Evolutionary conservation across 1,140 invertebrate species (phyloP), one percentile per base, ranked within the genome.

Genomic region (Centruroides sculpturatus): DNA sequence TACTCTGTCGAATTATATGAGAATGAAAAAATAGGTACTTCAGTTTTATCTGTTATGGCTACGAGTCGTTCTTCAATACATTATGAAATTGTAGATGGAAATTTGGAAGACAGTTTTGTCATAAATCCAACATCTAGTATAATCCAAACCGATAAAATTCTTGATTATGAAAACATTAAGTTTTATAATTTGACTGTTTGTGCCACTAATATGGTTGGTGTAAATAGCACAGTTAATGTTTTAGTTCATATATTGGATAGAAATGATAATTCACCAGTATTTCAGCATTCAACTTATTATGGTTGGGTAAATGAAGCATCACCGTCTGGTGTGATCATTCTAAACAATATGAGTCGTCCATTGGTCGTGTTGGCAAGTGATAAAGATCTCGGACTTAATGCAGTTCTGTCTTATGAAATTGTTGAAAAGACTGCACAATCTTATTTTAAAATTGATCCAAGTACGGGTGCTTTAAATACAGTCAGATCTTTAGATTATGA

Each of bases 111-210:
- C 58, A 79, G 81, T 47, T 93, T 93, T 75, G 79, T 82, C 34
- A 81, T 92, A 23, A 89, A 90, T 73, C 88, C 89, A 1, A 87
- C 84, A 56, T 89, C 87, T 47, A 90, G 89, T 3, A 83, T 92
- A 54, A 64, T 75, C 12, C 68, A 68, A 4, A 80, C 82, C 10
- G 83, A 86, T 0, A 82, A 83, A 66, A 77, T 78, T 35, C 78
- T 93, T 48, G 89, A 93, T 71, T 91, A 86, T 72, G 90, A 94
- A 72, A 75, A 76, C 50, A 80, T 71, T 34, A 81, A 82, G 64
- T 80, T 83, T 57, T 93, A 90, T 71, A 92, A 93, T 71, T 73
- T 96, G 9, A 88, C 86, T 9, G 76, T 96, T 34, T 77, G 79
- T 50, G 91, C 88, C 5, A 86, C 84, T 8, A 93, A 91, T 70